Conservation (phyloP, 2,113 vertebrate genomes). For the rabbit (Oryctolagus cuniculus) region mOryCun1.1 NC_091438.1:133703001-133703500, state of each 20-base stretch:
- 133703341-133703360: conserved; percentile 63
- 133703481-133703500: conserved; percentile 49
- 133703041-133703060: too few relatives aligned
- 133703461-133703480: conserved; percentile 76
- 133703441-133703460: conserved; percentile 87
- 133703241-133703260: conserved; percentile 70
- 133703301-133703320: conserved; percentile 28
- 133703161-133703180: conserved; percentile 85
- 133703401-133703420: conserved; percentile 66
- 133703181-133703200: conserved; percentile 84
- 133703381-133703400: conserved; percentile 71
- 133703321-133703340: conserved; percentile 54
- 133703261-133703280: conserved; percentile 76
- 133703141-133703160: conserved; percentile 90
- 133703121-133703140: conserved; percentile 35
- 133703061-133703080: too few relatives aligned
- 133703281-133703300: conserved; percentile 76
- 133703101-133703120: too few relatives aligned
- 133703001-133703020: too few relatives aligned
- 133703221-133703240: conserved; percentile 79
- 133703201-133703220: conserved; percentile 78
- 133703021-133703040: too few relatives aligned
- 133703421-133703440: conserved; percentile 75
- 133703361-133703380: conserved; percentile 78
- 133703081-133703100: too few relatives aligned